Percentiles rank a stretch among this genome's conserved stretches.
Conservation (phyloP, 2,888 invertebrate species). For the Cyaniris semiargus region DNA sequence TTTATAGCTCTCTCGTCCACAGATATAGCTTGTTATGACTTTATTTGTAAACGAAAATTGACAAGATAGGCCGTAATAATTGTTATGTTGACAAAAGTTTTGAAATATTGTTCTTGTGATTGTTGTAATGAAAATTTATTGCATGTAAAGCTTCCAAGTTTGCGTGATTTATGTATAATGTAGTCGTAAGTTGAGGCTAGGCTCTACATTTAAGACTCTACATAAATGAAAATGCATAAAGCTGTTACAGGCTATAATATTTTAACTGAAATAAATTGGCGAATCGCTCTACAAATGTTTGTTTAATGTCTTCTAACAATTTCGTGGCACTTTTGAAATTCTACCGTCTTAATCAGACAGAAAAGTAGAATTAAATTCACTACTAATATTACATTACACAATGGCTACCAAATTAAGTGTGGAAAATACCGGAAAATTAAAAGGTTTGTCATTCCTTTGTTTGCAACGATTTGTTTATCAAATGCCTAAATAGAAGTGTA, state of each 20-base stretch:
- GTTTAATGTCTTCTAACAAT: too few relatives aligned
- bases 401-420: neutral
- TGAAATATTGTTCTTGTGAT: constrained; percentile 11
- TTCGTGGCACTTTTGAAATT: too few relatives aligned
- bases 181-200: too few relatives aligned
- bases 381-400: too few relatives aligned
- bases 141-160: neutral
- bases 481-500: neutral
- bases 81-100: neutral
- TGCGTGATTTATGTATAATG: neutral
- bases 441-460: neutral
- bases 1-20: constrained; percentile 4
- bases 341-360: too few relatives aligned
- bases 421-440: neutral
- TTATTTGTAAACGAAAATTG: constrained; percentile 20
- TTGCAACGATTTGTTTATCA: neutral
- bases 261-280: neutral
- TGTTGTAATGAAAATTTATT: constrained; percentile 16
- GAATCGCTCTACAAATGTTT: neutral
- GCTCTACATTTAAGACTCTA: neutral
- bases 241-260: neutral
- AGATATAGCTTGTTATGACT: constrained; percentile 27
- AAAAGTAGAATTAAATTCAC: too few relatives aligned
- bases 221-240: neutral
- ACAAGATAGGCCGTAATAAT: neutral